phyloP scores from a whole-genome alignment of 2,113 vertebrate species.

The Rousettus leschenaultii region DNA sequence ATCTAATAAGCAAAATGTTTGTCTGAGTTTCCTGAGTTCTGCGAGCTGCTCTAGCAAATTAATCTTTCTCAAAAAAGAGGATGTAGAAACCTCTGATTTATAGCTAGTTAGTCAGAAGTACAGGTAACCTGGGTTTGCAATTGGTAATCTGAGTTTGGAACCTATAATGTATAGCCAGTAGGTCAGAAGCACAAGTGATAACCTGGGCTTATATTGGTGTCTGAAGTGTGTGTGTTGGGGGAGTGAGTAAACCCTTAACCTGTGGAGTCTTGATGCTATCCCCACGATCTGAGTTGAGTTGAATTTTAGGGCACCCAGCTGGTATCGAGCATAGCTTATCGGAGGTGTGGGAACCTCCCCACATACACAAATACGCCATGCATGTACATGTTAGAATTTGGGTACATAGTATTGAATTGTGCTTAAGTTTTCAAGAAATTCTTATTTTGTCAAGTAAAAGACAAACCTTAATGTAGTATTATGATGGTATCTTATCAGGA shows the following conservation, averaged over 20 bases:
- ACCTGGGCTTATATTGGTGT: background rate
- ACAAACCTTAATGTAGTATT: background rate
- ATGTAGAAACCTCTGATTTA: background rate
- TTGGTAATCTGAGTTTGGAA: background rate
- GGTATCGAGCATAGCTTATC: background rate
- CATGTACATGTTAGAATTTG: background rate
- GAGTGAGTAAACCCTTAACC: background rate
- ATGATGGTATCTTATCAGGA: background rate
- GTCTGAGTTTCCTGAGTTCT: background rate
- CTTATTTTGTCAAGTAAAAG: background rate
- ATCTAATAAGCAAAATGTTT: background rate
- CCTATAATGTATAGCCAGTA: background rate
- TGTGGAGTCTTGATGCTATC: background rate
- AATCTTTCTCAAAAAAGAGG: background rate
- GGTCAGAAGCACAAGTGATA: background rate
- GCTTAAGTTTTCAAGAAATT: background rate
- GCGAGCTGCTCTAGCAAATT: background rate
- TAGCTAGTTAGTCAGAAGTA: background rate
- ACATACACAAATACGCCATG: background rate
- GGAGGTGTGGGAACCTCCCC: background rate
- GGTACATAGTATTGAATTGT: background rate
- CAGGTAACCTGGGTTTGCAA: background rate
- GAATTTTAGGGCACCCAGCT: background rate
- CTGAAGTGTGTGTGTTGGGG: background rate
- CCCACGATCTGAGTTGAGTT: background rate